Evolutionary conservation across 2,113 vertebrate genomes (phyloP).

Genomic region (Otolemur garnettii): DNA sequence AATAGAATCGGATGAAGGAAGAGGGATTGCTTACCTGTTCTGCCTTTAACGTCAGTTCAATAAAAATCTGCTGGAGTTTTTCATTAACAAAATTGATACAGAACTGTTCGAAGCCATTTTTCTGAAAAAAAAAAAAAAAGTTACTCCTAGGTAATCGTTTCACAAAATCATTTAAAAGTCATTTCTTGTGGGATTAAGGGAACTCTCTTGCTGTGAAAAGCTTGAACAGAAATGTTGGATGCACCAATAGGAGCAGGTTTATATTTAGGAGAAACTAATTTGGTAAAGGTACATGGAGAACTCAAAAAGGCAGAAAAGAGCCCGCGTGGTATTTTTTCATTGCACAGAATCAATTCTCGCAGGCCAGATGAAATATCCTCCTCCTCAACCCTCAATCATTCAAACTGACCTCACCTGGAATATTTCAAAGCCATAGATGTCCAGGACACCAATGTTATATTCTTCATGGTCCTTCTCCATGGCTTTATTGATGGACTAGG

Average conservation of each 20-base stretch:
- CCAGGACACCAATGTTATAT: constrained; percentile 96
- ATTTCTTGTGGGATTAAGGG: constrained; percentile 32
- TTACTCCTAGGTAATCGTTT: constrained; percentile 16
- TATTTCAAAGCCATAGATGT: constrained; percentile 99
- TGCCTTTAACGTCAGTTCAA: constrained; percentile 97
- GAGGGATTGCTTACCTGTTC: constrained; percentile 93
- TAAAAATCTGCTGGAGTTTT: constrained; percentile 99
- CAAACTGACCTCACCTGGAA: constrained; percentile 92
- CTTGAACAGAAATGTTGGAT: not conserved
- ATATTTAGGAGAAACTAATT: constrained; percentile 65
- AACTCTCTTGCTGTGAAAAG: not conserved
- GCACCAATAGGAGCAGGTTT: not conserved
- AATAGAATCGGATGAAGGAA: not conserved
- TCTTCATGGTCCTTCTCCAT: constrained; percentile 97
- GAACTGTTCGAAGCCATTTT: constrained; percentile 99
- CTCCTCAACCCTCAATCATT: not conserved
- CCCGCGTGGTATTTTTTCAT: not conserved
- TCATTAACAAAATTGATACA: constrained; percentile 99
- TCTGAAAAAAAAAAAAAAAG: constrained; percentile 87
- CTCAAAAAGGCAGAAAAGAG: constrained; percentile 22
- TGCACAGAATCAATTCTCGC: constrained; percentile 36
- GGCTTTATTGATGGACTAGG: constrained; percentile 98
- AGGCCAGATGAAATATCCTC: not conserved
- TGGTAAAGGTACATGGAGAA: constrained; percentile 58
- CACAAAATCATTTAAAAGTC: constrained; percentile 59